Evolutionary conservation across 2,888 invertebrate genomes (phyloP).

Genomic region (Tenthredo distinguenda): DNA sequence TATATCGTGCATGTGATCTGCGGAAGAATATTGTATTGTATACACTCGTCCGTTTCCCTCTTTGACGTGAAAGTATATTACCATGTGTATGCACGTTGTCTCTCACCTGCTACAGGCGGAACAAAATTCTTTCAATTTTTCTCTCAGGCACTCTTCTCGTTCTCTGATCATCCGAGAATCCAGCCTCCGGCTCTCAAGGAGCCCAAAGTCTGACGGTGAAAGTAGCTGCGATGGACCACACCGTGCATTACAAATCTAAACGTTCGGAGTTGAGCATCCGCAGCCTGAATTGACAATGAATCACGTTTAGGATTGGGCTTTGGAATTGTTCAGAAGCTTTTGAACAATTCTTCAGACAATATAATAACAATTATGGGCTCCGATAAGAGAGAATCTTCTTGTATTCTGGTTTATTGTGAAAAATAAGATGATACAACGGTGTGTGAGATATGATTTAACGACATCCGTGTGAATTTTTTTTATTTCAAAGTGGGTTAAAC

Average conservation of each 20-base stretch:
- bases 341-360: neutral
- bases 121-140: neutral
- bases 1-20: neutral
- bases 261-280: constrained; percentile 11
- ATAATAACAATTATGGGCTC: neutral
- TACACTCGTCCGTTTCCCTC: neutral
- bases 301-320: neutral
- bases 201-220: constrained; percentile 39
- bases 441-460: neutral
- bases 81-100: neutral
- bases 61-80: constrained; percentile 29
- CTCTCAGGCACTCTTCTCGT: neutral
- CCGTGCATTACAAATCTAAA: constrained; percentile 29
- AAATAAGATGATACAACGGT: neutral
- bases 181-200: constrained; percentile 18
- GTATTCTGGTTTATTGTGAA: neutral
- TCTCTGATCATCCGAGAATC: neutral
- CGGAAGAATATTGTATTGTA: neutral
- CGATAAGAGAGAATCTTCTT: neutral
- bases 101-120: neutral
- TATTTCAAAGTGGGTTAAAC: constrained; percentile 15
- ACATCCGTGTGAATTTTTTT: neutral
- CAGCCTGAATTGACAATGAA: constrained; percentile 35
- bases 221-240: constrained; percentile 9
- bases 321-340: neutral